Conservation (phyloP, 2,888 invertebrate species). For the Vandiemenella viatica region DNA sequence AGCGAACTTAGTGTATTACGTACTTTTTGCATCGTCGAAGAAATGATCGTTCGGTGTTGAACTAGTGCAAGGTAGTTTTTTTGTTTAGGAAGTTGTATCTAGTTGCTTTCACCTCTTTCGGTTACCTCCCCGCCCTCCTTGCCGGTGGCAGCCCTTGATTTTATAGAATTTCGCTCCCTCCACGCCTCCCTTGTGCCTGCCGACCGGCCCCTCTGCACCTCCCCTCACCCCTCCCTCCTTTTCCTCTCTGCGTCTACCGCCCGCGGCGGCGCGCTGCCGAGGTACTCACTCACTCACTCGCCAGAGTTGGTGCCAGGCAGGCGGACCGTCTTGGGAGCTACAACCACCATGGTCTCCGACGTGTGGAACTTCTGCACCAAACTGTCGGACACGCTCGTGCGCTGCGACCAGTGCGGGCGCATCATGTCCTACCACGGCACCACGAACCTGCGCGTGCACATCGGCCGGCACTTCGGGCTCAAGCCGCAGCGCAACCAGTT, state of each 20-base stretch:
- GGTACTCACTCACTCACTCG: neutral
- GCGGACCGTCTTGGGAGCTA: neutral
- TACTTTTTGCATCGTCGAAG: no score
- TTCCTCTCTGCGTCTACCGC: neutral
- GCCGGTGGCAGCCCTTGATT: neutral
- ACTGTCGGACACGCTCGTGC: slow-evolving; percentile 14
- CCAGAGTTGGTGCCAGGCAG: neutral
- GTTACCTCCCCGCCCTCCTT: no score
- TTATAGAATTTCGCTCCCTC: neutral
- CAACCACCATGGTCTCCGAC: slow-evolving; percentile 16
- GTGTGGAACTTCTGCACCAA: slow-evolving; percentile 18
- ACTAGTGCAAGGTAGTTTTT: no score
- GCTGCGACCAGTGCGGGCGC: slow-evolving; percentile 17
- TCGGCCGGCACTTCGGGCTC: slow-evolving; percentile 17
- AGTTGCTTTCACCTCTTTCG: no score
- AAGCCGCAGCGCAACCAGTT: slow-evolving; percentile 11
- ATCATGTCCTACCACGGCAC: slow-evolving; percentile 19
- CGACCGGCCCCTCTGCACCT: neutral
- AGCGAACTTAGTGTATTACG: no score
- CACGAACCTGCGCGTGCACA: slow-evolving; percentile 18
- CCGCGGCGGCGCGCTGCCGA: neutral
- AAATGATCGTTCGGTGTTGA: no score
- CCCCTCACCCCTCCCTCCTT: neutral
- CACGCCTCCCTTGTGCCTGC: neutral
- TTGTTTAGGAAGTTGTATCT: no score